Conservation (phyloP, 2,113 vertebrate genomes). For the Anarhynchus alexandrinus region DNA sequence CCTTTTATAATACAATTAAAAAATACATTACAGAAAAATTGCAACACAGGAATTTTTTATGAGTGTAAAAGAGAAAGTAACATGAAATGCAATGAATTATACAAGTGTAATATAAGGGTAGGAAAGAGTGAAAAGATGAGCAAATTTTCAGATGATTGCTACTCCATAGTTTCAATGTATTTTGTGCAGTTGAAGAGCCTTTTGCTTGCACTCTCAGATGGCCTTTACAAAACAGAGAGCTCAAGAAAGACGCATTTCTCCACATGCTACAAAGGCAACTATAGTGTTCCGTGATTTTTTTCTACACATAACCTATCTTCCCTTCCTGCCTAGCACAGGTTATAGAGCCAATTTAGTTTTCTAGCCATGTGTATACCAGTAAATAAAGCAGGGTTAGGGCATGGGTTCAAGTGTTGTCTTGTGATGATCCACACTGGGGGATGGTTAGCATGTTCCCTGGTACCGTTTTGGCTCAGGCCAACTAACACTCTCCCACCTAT, state of each 20-base stretch:
- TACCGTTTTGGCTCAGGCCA: not conserved
- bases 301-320: not conserved
- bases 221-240: not conserved
- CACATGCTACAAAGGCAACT: not conserved
- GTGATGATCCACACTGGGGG: not conserved
- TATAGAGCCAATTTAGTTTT: not conserved
- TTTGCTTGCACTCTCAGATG: not conserved
- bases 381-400: not conserved
- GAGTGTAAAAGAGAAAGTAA: not conserved
- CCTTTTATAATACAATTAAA: not conserved
- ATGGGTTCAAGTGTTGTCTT: not conserved
- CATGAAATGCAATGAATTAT: not conserved
- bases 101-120: not conserved
- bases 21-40: not conserved
- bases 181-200: not conserved
- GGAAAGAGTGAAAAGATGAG: not conserved
- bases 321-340: not conserved
- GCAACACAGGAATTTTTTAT: not conserved
- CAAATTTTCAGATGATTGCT: not conserved
- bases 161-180: not conserved
- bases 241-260: not conserved
- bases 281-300: rapidly evolving
- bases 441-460: not conserved
- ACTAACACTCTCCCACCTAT: not conserved
- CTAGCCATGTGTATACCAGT: not conserved